These are phyloP conservation scores for Leptinotarsa haldemani DNA, from an alignment of 2,888 invertebrate species.

Conservation along the genomic window DNA sequence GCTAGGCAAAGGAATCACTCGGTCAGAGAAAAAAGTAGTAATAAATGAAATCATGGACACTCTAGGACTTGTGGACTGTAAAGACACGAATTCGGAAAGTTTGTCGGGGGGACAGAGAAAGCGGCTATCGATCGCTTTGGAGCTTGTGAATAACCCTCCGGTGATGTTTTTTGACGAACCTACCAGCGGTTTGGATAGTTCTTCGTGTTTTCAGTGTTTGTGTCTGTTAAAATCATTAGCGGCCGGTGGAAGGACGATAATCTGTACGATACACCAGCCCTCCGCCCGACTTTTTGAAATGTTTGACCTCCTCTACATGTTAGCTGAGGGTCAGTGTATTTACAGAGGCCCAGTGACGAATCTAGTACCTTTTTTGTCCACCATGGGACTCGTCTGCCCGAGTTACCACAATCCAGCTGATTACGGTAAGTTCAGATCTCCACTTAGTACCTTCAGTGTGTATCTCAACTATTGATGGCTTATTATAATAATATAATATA, in stretches of 20 bases:
- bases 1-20: slow-evolving; percentile 82
- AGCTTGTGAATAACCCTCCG: slow-evolving; percentile 95
- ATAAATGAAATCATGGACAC: slow-evolving; percentile 89
- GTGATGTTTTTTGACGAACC: slow-evolving; percentile 99
- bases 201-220: slow-evolving; percentile 89
- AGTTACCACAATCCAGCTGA: slow-evolving; percentile 97
- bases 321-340: slow-evolving; percentile 94
- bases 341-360: slow-evolving; percentile 88
- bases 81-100: slow-evolving; percentile 82
- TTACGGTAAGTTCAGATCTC: slow-evolving; percentile 74
- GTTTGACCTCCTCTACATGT: slow-evolving; percentile 91
- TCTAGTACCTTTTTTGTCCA: slow-evolving; percentile 88
- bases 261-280: slow-evolving; percentile 97
- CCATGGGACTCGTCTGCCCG: slow-evolving; percentile 89
- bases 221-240: slow-evolving; percentile 89
- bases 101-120: slow-evolving; percentile 93
- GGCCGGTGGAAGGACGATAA: slow-evolving; percentile 88
- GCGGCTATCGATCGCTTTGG: slow-evolving; percentile 85
- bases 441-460: too few relatives aligned
- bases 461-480: too few relatives aligned
- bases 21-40: slow-evolving; percentile 79
- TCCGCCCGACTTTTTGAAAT: slow-evolving; percentile 95
- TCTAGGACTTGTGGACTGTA: slow-evolving; percentile 82
- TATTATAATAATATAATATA: too few relatives aligned
- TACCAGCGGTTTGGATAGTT: slow-evolving; percentile 92